phyloP scores from a whole-genome alignment of 92 coral and sea anemone species.

The Porites rus region DNA sequence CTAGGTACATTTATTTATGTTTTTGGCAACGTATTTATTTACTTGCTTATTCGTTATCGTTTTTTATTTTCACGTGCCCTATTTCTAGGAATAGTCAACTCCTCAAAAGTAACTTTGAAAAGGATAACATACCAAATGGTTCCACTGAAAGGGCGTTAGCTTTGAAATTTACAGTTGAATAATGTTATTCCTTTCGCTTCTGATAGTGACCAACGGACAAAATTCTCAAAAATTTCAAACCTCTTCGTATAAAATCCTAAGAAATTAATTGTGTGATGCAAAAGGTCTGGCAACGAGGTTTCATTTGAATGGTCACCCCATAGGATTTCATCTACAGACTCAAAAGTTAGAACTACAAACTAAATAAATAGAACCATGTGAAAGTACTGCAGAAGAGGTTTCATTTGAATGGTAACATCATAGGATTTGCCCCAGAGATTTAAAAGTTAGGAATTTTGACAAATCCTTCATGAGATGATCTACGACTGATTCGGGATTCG shows the following conservation, averaged over 20 bases:
- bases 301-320: too few species aligned
- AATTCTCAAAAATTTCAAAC: background rate
- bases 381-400: too few species aligned
- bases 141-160: background rate
- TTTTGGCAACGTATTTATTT: background rate
- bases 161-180: too few species aligned
- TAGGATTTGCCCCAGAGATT: background rate
- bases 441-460: background rate
- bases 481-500: too few species aligned
- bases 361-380: too few species aligned
- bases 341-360: too few species aligned
- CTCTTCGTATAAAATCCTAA: background rate
- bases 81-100: too few species aligned
- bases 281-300: background rate
- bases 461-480: background rate
- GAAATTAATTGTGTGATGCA: background rate
- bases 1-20: conserved; percentile 7
- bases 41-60: background rate
- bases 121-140: background rate
- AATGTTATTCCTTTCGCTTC: too few species aligned
- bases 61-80: background rate
- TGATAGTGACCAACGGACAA: too few species aligned
- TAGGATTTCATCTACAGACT: too few species aligned
- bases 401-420: too few species aligned
- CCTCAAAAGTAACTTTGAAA: background rate